Conservation (phyloP, 1,140 invertebrate genomes). For the Cotesia vestalis region DNA sequence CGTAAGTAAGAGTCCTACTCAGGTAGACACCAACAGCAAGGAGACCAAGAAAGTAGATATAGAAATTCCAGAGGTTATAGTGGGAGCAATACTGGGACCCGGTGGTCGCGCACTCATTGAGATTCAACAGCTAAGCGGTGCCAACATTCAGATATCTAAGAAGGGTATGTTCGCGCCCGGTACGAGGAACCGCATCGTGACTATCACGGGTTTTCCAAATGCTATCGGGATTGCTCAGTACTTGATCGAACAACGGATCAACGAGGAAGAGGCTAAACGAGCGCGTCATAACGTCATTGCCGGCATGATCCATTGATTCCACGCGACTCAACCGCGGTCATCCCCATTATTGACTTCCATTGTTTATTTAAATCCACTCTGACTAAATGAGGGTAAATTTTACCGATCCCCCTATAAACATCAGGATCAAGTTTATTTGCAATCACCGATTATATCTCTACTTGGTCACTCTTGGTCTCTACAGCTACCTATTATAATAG, state of each 20-base stretch:
- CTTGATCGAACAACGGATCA: constrained; percentile 95
- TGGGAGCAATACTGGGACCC: constrained; percentile 94
- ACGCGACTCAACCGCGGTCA: constrained; percentile 41
- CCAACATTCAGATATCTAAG: constrained; percentile 98
- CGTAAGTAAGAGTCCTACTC: constrained; percentile 86
- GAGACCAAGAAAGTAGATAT: constrained; percentile 85
- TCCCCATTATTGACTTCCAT: constrained; percentile 51
- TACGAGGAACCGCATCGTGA: constrained; percentile 95
- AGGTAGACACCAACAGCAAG: constrained; percentile 76
- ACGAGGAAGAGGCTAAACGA: constrained; percentile 93
- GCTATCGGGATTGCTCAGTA: constrained; percentile 90
- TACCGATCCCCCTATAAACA: constrained; percentile 21
- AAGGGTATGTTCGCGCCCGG: constrained; percentile 96
- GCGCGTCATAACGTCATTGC: constrained; percentile 86
- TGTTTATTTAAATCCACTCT: constrained; percentile 41
- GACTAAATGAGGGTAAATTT: constrained; percentile 38
- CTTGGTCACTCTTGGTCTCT: constrained; percentile 7
- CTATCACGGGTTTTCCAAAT: constrained; percentile 88
- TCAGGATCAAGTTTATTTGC: not conserved
- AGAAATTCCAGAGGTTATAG: constrained; percentile 94
- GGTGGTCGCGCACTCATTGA: constrained; percentile 95
- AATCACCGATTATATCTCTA: constrained; percentile 5
- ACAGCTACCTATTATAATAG: not conserved
- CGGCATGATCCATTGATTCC: constrained; percentile 73
- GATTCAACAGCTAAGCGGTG: constrained; percentile 95